phyloP scores from a whole-genome alignment of 2,797 vertebrate genomes.

The Crypturellus tataupa region DNA sequence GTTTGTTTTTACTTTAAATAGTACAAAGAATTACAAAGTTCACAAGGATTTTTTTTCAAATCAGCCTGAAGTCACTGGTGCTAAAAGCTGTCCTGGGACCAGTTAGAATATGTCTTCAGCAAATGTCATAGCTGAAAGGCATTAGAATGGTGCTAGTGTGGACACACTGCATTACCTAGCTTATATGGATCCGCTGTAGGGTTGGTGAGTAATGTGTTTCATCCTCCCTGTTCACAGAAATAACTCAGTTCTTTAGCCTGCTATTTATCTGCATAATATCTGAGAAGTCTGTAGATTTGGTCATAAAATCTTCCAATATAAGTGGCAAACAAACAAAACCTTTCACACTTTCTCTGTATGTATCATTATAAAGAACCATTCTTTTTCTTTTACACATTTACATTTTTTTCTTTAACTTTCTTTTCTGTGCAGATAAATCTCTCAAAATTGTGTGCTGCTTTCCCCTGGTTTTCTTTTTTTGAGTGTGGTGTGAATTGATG shows the following conservation, averaged over 20 bases:
- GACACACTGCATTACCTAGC: background rate
- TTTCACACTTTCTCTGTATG: background rate
- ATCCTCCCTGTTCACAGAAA: background rate
- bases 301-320: background rate
- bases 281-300: fast-evolving
- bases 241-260: background rate
- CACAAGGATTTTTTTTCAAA: background rate
- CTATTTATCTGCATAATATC: background rate
- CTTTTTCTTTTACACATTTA: background rate
- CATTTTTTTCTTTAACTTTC: background rate
- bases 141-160: background rate
- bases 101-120: background rate
- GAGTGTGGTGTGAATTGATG: conserved; percentile 52
- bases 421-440: background rate
- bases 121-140: background rate
- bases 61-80: background rate
- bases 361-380: background rate
- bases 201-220: background rate
- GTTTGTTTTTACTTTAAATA: background rate
- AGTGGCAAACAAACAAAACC: background rate
- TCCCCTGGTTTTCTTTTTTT: conserved; percentile 63
- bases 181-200: background rate
- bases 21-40: background rate
- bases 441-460: conserved; percentile 29
- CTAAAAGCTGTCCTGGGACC: background rate